Base-by-base conservation (phyloP, 2,113 vertebrate genomes). In the Pluvialis apricaria region DNA sequence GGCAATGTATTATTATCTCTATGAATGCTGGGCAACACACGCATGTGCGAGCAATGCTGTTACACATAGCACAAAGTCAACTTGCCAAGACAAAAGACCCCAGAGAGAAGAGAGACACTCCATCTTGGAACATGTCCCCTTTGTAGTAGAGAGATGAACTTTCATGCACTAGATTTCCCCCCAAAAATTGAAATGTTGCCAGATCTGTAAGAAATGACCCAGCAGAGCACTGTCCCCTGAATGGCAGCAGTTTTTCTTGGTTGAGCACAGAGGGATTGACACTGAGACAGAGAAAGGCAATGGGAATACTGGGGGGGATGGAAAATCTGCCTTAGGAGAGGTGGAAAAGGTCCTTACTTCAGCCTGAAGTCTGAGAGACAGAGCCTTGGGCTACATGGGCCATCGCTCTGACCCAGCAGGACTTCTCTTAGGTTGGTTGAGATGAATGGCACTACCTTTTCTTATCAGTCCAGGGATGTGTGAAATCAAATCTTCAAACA, bases 1-100 rank as follows among this genome's bases (percentile, higher is more conserved):
- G 44, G 42, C 22, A 70, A 31, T 16, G 16, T 21, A 3, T 62
- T 21, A 3, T 62, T 3, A 7, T 25, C 58, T 36, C 57, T 51
- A 11, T 18, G 44, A 55, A 54, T 16, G 32, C 36, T 47, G 61
- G 34, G 44, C 42, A 68, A 51, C 32, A 13, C 24, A 28, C 14
- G 29, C 28, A 7, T 9, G 31, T 75, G 55, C 0, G 0, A 64
- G 38, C 4, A 51, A 24, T 24, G 22, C 7, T 38, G 26, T 3
- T 78, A 10, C 2, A 0, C 10, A 9, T 4, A 45, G 79, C 15
- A 54, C 28, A 22, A 49, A 24, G 79, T 68, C 40, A 70, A 34
- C 31, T 28, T 71, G 20, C 10, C 58, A 80, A 31, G 29, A 54
- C 22, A 75, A 29, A n/a, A 82, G 11, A 32, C 4, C 17, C 11